Evolutionary conservation across 2,113 vertebrate species (phyloP), one percentile per base, ranked within the genome.

Genomic region (Scalopus aquaticus): DNA sequence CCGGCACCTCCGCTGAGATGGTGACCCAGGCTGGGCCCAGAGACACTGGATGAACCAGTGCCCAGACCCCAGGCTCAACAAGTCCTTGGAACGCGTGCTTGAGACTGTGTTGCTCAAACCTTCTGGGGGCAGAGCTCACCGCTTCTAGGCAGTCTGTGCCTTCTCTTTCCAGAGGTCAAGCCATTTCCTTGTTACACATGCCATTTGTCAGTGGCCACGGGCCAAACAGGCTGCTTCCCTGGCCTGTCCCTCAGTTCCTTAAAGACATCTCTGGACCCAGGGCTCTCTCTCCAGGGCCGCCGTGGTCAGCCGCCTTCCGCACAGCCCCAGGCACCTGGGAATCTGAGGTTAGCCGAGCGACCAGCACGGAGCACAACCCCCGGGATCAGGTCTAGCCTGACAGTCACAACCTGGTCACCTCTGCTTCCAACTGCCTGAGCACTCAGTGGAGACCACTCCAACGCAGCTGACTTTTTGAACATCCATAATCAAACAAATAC

Each of bases 51-150:
- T 28, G n/a, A 6, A 11, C 9, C 2, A 0, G 10, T 37, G 32
- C 5, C 26, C 37, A 26, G 5, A 39, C 51, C 15, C 64, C n/a
- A 10, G 17, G 22, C 37, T 12, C 44, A 26, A 13, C 17, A 62
- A 17, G 24, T 10, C 28, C 46, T 46, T 35, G 17, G 37, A 13
- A 22, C 2, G 1, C 19, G 0, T 2, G 28, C 60, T 39, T 0
- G 16, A 46, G 84, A 32, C 46, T 37, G 0, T 1, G 46, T 2
- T 26, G 8, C 8, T 8, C 11, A 1, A 22, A 19, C 11, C 22
- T 51, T 49, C 42, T 11, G 24, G 37, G 4, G 80, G 4, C 76
- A 51, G 37, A 65, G 15, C 70, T 67, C 22, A 15, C 19, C 9
- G 22, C 49, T 32, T 44, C 13, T 0, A 39, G 32, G 16, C 70